Base-by-base conservation (phyloP, 2,113 vertebrate genomes). In the Taxidea taxus region DNA sequence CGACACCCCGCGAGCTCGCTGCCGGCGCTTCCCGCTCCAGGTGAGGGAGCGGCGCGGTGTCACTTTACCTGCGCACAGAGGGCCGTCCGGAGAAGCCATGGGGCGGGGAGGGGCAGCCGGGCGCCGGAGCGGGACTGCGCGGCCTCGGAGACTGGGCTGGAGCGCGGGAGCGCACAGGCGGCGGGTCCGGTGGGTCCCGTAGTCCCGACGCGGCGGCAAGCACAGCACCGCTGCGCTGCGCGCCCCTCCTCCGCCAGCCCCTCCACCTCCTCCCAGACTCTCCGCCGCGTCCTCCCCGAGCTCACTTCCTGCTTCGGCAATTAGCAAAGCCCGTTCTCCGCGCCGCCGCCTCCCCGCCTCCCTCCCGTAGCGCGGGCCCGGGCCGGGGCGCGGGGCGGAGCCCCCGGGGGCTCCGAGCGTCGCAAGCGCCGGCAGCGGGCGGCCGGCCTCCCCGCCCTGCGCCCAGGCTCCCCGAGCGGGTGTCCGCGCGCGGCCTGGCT, bases 1-100 rank as follows among this genome's bases (percentile, higher is more conserved):
- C 58, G 25, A 54, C 25, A 2, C 15, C 34, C 21, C 10, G 39
- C 64, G 5, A 18, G 70, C 21, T 56, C 27, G 49, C 64, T 21
- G 29, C 42, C 66, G 15, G 21, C 51, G 7, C 54, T 14, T 42
- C 62, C 75, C 0, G 31, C 85, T 84, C 74, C 94, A 14, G 91
- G 81, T 18, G 75, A 31, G 90, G 14, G 62, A 25, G 37, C 86
- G 39, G 62, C 88, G 20, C 39, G 11, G 60, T 4, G 64, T 16
- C 68, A 4, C 62, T 81, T 98, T 98, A 99, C 98, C 99, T 98
- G 96, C 15, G 74, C 89, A 97, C 97, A 92, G 87, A 62, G 97
- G 97, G 92, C 98, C 98, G 62, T 89, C 96, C 39, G 97, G 97
- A 68, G 98, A 98, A 91, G 99, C 98, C 99, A 99, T 98, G 80